Percentiles rank a stretch among this genome's conserved stretches.
Evolutionary conservation across 1,140 invertebrate genomes (phyloP).

Genomic region (Bombus cullumanus): DNA sequence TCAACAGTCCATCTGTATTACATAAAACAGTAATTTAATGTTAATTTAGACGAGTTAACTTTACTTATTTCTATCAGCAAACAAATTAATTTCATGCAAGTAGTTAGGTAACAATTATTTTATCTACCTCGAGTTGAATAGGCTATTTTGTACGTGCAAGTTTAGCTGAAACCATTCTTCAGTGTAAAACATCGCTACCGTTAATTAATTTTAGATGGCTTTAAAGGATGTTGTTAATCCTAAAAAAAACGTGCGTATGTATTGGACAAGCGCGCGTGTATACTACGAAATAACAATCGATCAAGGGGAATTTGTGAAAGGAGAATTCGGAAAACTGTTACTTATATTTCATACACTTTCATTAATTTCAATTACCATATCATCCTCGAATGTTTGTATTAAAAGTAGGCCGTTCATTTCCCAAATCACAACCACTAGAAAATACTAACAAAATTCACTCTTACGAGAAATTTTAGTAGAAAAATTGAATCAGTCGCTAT

Average conservation of each 20-base stretch:
- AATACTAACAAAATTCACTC: too few relatives aligned
- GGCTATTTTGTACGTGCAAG: background rate
- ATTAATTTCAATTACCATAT: background rate
- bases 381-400: background rate
- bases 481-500: background rate
- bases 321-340: background rate
- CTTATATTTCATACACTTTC: background rate
- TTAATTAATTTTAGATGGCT: background rate
- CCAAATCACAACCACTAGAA: too few relatives aligned
- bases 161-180: background rate
- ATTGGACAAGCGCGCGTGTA: background rate
- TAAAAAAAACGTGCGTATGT: background rate
- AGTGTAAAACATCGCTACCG: background rate
- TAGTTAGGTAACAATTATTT: background rate
- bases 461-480: too few relatives aligned
- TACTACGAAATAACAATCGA: background rate
- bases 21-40: background rate
- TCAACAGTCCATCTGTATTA: background rate
- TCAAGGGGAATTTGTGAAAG: background rate
- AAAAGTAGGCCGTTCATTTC: background rate
- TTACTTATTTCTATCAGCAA: background rate
- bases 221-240: background rate
- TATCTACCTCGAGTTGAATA: background rate
- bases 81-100: background rate
- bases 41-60: background rate